These are phyloP conservation scores for Himalopsyche kuldschensis DNA, from an alignment of 2,888 invertebrate species.

Conservation along the genomic window DNA sequence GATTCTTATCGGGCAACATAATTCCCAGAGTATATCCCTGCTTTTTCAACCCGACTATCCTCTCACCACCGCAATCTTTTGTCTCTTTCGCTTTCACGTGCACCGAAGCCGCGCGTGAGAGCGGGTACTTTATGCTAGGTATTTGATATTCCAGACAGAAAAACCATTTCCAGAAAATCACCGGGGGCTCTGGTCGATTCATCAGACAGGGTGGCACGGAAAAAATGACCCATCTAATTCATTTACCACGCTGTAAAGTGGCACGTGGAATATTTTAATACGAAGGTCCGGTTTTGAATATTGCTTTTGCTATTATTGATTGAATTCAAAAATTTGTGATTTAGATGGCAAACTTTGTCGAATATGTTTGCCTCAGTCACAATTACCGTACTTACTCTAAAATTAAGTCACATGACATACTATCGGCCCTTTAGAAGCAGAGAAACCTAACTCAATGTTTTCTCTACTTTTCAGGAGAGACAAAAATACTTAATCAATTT, in stretches of 20 bases:
- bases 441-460: no score
- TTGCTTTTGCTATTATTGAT: no score
- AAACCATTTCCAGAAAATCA: background rate
- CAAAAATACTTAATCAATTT: no score
- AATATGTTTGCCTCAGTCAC: no score
- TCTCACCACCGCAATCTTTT: background rate
- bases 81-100: background rate
- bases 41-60: background rate
- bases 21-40: background rate
- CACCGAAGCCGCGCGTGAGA: background rate
- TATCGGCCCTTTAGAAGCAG: no score
- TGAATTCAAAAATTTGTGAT: no score
- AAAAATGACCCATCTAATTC: background rate
- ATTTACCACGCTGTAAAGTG: background rate
- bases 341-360: no score
- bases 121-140: background rate
- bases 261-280: background rate
- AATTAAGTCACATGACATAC: no score
- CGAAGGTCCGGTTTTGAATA: no score
- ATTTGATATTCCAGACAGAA: background rate
- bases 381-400: no score
- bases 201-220: background rate
- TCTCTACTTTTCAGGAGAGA: no score
- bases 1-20: background rate
- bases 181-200: background rate